These are phyloP conservation scores for Stigmatopora nigra DNA, from an alignment of 2,113 vertebrate species.

Conservation along the genomic window DNA sequence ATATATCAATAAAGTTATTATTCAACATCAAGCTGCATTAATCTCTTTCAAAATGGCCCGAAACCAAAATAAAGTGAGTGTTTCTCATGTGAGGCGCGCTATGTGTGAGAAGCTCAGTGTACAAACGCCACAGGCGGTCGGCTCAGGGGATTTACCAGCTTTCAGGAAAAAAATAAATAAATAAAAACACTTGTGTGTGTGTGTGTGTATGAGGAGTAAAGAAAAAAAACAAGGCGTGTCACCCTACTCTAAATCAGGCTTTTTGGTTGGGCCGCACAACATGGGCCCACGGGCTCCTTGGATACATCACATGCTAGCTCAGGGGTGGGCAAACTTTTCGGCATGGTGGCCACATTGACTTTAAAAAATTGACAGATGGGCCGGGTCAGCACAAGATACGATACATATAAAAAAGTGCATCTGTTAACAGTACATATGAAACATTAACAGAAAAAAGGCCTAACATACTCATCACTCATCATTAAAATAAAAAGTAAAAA, in stretches of 20 bases:
- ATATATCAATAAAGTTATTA: not conserved
- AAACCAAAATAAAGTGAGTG: not conserved
- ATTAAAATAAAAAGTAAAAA: no score
- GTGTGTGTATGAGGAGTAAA: not conserved
- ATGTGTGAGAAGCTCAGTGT: not conserved
- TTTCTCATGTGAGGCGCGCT: not conserved
- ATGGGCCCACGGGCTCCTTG: no score
- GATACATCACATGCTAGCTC: constrained; percentile 9
- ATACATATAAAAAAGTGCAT: no score
- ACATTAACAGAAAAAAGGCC: no score
- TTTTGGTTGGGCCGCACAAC: no score
- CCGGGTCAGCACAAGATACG: no score
- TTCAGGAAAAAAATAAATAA: not conserved
- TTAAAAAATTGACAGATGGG: no score
- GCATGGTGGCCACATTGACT: no score
- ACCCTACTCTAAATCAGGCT: not conserved
- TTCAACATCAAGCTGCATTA: not conserved
- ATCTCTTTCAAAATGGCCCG: no score
- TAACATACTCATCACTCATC: no score
- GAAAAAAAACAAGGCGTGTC: not conserved
- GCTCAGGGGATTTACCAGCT: not conserved
- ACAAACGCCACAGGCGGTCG: not conserved
- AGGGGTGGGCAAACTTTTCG: no score
- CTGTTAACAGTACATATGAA: no score
- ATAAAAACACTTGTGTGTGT: not conserved